These are phyloP conservation scores for Girardinichthys multiradiatus DNA, from an alignment of 2,113 vertebrate genomes.

Conservation along the genomic window DNA sequence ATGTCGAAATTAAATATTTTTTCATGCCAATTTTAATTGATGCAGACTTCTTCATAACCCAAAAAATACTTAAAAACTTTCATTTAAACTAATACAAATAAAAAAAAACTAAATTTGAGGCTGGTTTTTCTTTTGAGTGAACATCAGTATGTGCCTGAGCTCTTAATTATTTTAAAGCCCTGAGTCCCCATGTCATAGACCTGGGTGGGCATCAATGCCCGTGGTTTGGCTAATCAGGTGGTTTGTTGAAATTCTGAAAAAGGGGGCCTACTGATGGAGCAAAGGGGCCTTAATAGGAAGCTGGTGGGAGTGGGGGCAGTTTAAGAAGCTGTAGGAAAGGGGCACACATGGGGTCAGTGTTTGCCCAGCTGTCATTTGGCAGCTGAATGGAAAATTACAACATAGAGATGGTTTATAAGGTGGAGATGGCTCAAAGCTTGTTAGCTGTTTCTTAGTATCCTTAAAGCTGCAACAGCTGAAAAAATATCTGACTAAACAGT, in stretches of 20 bases:
- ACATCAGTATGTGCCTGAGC: slow-evolving; percentile 51
- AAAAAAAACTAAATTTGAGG: background rate
- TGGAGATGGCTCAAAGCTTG: background rate
- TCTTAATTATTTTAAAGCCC: slow-evolving; percentile 59
- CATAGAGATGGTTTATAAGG: slow-evolving; percentile 15
- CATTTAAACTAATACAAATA: too few relatives aligned
- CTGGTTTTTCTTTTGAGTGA: slow-evolving; percentile 34
- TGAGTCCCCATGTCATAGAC: slow-evolving; percentile 33
- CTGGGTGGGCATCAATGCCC: slow-evolving; percentile 64
- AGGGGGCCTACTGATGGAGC: slow-evolving; percentile 37
- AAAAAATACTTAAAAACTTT: background rate
- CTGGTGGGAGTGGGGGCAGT: slow-evolving; percentile 37
- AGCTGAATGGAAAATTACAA: slow-evolving; percentile 42
- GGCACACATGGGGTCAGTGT: slow-evolving; percentile 61
- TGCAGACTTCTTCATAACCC: background rate
- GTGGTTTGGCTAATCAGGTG: slow-evolving; percentile 59
- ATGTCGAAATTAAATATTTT: background rate
- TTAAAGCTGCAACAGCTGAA: background rate
- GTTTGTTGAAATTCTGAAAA: slow-evolving; percentile 23
- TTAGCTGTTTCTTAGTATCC: background rate
- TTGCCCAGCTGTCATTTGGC: slow-evolving; percentile 70
- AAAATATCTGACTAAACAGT: background rate
- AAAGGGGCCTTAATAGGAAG: slow-evolving; percentile 28
- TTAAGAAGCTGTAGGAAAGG: slow-evolving; percentile 55
- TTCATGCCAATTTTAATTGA: background rate